phyloP scores from a whole-genome alignment of 53 echinoderm and acorn worm species.

The Actinopyga echinites region DNA sequence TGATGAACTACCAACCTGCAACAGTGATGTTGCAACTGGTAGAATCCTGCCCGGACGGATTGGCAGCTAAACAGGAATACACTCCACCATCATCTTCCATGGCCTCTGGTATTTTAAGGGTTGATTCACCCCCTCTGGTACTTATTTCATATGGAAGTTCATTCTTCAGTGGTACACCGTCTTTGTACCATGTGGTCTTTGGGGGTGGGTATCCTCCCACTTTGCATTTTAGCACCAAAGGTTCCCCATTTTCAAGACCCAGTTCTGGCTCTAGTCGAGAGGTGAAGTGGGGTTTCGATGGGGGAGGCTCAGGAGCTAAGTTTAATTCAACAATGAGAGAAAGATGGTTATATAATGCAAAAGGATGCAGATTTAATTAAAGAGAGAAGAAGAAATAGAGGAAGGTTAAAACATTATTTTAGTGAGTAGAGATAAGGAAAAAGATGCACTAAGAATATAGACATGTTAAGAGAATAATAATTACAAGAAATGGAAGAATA shows the following conservation, averaged over 20 bases:
- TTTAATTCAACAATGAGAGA: neutral
- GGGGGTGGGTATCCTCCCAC: too few species aligned
- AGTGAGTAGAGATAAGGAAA: too few species aligned
- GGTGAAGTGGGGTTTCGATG: constrained; percentile 38
- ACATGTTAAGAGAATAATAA: too few species aligned
- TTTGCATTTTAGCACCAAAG: constrained; percentile 67
- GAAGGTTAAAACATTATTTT: too few species aligned
- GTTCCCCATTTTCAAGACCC: constrained; percentile 56
- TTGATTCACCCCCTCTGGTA: constrained; percentile 7
- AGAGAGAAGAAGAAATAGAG: too few species aligned
- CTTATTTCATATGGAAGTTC: constrained; percentile 42
- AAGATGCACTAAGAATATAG: too few species aligned
- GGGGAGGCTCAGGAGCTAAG: constrained; percentile 32
- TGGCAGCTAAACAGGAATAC: too few species aligned
- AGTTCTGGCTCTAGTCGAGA: constrained; percentile 35
- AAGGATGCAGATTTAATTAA: too few species aligned
- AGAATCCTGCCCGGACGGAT: constrained; percentile 70
- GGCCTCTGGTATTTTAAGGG: neutral
- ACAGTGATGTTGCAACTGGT: constrained; percentile 68
- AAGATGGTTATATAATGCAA: too few species aligned
- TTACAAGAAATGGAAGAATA: too few species aligned
- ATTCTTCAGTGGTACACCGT: too few species aligned
- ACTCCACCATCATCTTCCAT: constrained; percentile 71
- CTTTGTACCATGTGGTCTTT: too few species aligned
- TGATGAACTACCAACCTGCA: constrained; percentile 65